Base-by-base conservation (phyloP, 2,113 vertebrate species). In the Sander lucioperca region DNA sequence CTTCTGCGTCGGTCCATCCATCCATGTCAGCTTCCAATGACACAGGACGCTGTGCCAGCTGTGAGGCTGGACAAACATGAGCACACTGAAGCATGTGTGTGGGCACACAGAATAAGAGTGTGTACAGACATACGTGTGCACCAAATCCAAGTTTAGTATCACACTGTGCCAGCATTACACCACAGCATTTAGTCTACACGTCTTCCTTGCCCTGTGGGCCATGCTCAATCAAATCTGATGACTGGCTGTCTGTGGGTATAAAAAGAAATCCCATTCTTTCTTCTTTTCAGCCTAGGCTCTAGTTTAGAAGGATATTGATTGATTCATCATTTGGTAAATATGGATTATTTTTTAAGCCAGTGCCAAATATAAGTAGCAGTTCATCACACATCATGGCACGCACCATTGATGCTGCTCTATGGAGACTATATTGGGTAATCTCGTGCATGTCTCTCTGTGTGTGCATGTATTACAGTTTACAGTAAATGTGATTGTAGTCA, bases 281-380 rank as follows among this genome's bases (percentile, higher is more conserved):
- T 82, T 77, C 65, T 82, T 82, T 71, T 76, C 72, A 77, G 81
- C 50, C 74, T 51, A 54, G 66, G 80, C 79, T 51, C 50, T 39
- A 84, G 58, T 90, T 91, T 74, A 83, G 61, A 86, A 71, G 74
- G 62, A 72, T 85, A 88, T 86, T 76, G 90, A 91, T 92, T 87
- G 76, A 91, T 89, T 82, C 82, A 83, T 84, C 70, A 74, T 73
- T 84, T 67, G n/a, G 45, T 74, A 71, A 82, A 89, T 74, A 77
- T 79, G 36, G 64, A 62, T 77, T 59, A 81, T 59, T 81, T 63
- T 75, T 63, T 67, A 43, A 36, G 66, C 68, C 58, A 48, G 61
- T 67, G 50, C 73, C 69, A 79, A 64, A 84, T 78, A 86, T 72
- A 73, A 87, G 18, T 12, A 65, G 73, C 75, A 77, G 77, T 88